Base-by-base conservation (phyloP, 2,888 invertebrate species). In the Axea sp. region DNA sequence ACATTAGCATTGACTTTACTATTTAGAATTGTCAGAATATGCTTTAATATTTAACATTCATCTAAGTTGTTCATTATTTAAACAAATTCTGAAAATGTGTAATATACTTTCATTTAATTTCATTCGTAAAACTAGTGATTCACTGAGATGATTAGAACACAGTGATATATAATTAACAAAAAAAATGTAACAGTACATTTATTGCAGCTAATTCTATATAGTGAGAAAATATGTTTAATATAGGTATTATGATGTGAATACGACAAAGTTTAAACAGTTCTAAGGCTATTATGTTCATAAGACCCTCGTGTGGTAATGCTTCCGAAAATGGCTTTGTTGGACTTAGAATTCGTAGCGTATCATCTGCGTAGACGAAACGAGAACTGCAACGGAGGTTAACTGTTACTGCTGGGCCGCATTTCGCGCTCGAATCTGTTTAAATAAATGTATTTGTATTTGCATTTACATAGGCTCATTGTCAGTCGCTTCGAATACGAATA, bases 361-460 rank as follows among this genome's bases (percentile, higher is more conserved):
- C 67, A 68, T 68, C 68, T 51, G 35, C 62, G 62, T 11, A 62
- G 67, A 62, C 62, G 73, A 67, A 65, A 47, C n/a, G 53, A 28
- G 35, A 43, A 60, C 47, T 31, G 57, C 39, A 35, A 31, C 68
- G 51, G 55, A 68, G 64, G 62, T 68, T 68, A 74, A 74, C 73
- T 64, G 43, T 64, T 57, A 57, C 62, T 19, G 51, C 55, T 35
- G 35, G 57, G 45, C 55, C 51, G 62, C 57, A 59, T 73, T 73
- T 62, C 68, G 62, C 57, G 67, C 55, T 53, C 55, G 57, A 49
- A 37, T 64, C 64, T 74, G 64, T 74, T 74, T 74, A 69, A 74
- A 68, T 68, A 81, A 81, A 81, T 77, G 80, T 79, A 81, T 79
- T 78, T 81, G 78, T 80, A 80, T 79, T 79, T 80, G 81, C 80